Percentiles rank a stretch among this genome's conserved stretches.
These are phyloP conservation scores for Unio delphinus DNA, from an alignment of 2,888 invertebrate species.

Conservation along the genomic window DNA sequence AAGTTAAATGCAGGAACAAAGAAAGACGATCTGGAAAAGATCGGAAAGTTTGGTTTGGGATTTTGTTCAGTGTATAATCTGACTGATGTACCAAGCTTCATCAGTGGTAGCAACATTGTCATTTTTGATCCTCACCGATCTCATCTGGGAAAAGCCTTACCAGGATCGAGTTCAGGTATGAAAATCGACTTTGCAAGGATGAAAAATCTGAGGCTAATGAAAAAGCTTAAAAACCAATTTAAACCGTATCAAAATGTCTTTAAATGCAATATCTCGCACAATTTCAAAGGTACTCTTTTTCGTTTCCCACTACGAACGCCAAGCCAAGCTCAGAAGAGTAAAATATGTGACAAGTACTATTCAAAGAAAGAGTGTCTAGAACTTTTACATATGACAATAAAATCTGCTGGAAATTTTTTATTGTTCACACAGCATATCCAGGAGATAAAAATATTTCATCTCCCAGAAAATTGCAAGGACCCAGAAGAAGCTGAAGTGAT, in stretches of 20 bases:
- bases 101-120: slow-evolving; percentile 61
- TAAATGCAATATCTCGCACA: slow-evolving; percentile 31
- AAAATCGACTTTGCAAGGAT: slow-evolving; percentile 28
- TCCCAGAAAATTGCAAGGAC: slow-evolving; percentile 20
- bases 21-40: slow-evolving; percentile 51
- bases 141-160: slow-evolving; percentile 50
- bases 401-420: slow-evolving; percentile 55
- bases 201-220: slow-evolving; percentile 31
- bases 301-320: slow-evolving; percentile 63
- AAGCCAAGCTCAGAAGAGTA: slow-evolving; percentile 54
- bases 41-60: slow-evolving; percentile 67
- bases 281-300: slow-evolving; percentile 59
- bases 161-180: slow-evolving; percentile 30
- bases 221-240: slow-evolving; percentile 56
- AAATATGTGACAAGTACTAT: slow-evolving; percentile 53
- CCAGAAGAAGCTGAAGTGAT: background rate
- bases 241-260: slow-evolving; percentile 57
- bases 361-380: slow-evolving; percentile 44
- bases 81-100: slow-evolving; percentile 66
- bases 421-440: slow-evolving; percentile 66
- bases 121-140: slow-evolving; percentile 66
- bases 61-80: slow-evolving; percentile 68
- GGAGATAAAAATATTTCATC: slow-evolving; percentile 52
- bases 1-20: slow-evolving; percentile 65
- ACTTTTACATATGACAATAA: slow-evolving; percentile 48